Evolutionary conservation across 2,888 invertebrate species (phyloP), one percentile per base, ranked within the genome.

Genomic region (Muscina levida): DNA sequence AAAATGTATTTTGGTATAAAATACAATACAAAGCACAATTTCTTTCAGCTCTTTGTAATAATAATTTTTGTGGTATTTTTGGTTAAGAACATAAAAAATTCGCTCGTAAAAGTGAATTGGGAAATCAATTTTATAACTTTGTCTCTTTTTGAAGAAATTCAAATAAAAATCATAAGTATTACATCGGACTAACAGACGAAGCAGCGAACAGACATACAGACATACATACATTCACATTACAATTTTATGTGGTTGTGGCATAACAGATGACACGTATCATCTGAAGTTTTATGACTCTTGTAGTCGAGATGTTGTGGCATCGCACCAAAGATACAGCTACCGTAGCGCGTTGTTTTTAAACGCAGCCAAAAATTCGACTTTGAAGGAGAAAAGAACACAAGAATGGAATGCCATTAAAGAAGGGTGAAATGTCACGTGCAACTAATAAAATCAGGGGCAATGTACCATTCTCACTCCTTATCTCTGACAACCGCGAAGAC

Each of bases 121-220:
- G 42, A 73, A 80, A 80, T 73, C 66, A 80, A 66, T 76, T 77
- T 80, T 77, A 77, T 70, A 73, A 80, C 73, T 80, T 76, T 57
- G 24, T 80, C 70, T 71, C 51, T 37, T 66, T 76, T n/a, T 56
- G 13, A 15, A 67, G 17, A 31, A 67, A 67, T 17, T 19, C 31
- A 67, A n/a, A n/a, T n/a, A n/a, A n/a, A n/a, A n/a, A n/a, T n/a
- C n/a, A n/a, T n/a, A n/a, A n/a, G n/a, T n/a, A n/a, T n/a, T n/a
- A n/a, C n/a, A n/a, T n/a, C n/a, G n/a, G n/a, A n/a, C n/a, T n/a
- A n/a, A n/a, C n/a, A n/a, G n/a, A n/a, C n/a, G n/a, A n/a, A n/a
- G n/a, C n/a, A n/a, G n/a, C 3, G 5, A 22, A 22, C 2, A 10
- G 22, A 13, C 13, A 59, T 10, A 4, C 22, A 37, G 17, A 8